These are phyloP conservation scores for Amphibalanus amphitrite DNA, from an alignment of 1,140 invertebrate species.

Conservation along the genomic window DNA sequence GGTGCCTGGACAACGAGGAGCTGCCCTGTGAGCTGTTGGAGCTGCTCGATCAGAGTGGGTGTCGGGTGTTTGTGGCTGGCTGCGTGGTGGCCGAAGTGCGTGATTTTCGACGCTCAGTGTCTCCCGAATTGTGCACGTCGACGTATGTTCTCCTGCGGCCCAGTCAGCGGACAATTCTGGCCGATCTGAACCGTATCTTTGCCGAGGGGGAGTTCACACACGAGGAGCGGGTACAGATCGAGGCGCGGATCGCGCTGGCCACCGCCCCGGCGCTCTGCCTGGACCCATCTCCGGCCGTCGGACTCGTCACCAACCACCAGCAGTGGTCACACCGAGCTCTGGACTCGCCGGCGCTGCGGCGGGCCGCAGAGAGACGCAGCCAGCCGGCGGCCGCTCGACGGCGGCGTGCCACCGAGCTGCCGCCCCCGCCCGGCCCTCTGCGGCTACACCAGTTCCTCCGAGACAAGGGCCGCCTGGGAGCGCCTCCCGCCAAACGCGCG, in stretches of 20 bases:
- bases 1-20: conserved; percentile 66
- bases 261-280: conserved; percentile 68
- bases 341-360: not conserved
- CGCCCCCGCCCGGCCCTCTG: conserved; percentile 60
- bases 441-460: not conserved
- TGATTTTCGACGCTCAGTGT: conserved; percentile 53
- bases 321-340: conserved; percentile 25
- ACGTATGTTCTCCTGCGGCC: conserved; percentile 1
- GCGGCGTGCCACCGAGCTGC: conserved; percentile 49
- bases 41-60: conserved; percentile 56
- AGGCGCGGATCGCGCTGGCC: conserved; percentile 49
- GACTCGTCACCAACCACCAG: conserved; percentile 48
- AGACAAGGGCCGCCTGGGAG: not conserved
- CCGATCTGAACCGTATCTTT: conserved; percentile 49
- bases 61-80: conserved; percentile 71
- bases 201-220: conserved; percentile 48
- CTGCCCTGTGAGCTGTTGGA: conserved; percentile 70
- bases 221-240: conserved; percentile 57
- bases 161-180: conserved; percentile 33
- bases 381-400: conserved; percentile 18
- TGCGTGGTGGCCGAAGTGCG: conserved; percentile 80
- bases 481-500: not conserved
- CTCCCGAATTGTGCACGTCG: not conserved
- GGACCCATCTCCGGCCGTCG: conserved; percentile 62
- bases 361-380: not conserved